Base-by-base conservation (phyloP, 2,113 vertebrate genomes). In the Phylloscopus trochiloides region DNA sequence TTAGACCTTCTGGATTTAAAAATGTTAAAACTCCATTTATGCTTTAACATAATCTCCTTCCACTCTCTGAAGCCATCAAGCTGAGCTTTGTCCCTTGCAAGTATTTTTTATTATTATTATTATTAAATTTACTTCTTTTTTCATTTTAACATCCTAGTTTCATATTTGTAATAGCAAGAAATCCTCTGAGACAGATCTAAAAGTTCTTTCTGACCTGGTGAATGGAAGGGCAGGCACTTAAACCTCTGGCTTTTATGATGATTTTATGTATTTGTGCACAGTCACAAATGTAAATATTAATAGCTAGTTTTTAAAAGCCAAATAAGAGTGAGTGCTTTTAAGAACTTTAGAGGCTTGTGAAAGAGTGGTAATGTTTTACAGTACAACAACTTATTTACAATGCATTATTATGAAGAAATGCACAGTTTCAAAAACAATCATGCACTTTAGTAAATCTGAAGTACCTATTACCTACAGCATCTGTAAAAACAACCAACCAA, bases 21-120 rank as follows among this genome's bases (percentile, higher is more conserved):
- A 99, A 99, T 98, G 98, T 98, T 98, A 99, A 99, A 99, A 97
- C 98, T 98, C 98, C 98, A 98, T 99, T 99, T 99, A 98, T 98
- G 98, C 98, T 98, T 98, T 98, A 98, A 98, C 97, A 98, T 99
- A 99, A 99, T 99, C 99, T 99, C 97, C 97, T 99, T 99, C 98
- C 97, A 97, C 98, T 98, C 97, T 97, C 97, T 91, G 97, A 94
- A 96, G 97, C 98, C 98, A 99, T 98, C 98, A 98, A 97, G 97
- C 97, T 97, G 97, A 96, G 97, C 79, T 94, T 96, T 97, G 97
- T 98, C 98, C 98, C 97, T 97, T 96, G 96, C 95, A 95, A 97
- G 97, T 95, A 97, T 97, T 94, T 98, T 77, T 96, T 96, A 78
- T 87, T 92, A 78, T 93, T 95, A 85, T 92, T 95, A 94, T 98